Percentiles rank a stretch among this genome's conserved stretches.
These are phyloP conservation scores for Catostomus latipinnis DNA, from an alignment of 2,797 vertebrate genomes.

Conservation along the genomic window DNA sequence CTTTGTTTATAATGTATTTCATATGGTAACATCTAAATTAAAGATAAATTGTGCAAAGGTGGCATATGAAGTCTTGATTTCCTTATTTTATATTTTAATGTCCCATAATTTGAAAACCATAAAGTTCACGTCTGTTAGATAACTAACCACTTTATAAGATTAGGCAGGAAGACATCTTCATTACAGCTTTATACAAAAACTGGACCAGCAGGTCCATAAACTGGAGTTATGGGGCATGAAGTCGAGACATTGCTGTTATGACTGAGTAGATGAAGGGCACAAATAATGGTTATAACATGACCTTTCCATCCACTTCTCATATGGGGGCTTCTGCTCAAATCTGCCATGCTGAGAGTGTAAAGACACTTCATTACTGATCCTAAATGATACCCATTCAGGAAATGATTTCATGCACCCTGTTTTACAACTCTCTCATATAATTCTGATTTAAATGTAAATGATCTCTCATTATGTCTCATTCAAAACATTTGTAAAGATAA, in stretches of 20 bases:
- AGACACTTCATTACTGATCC: slow-evolving; percentile 14
- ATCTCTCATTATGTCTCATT: slow-evolving; percentile 10
- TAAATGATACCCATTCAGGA: slow-evolving; percentile 11
- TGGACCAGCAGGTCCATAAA: slow-evolving; percentile 40
- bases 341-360: slow-evolving; percentile 15
- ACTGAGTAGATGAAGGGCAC: slow-evolving; percentile 37
- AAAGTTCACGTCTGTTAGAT: slow-evolving; percentile 34
- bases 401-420: not conserved
- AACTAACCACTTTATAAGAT: slow-evolving; percentile 39
- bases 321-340: slow-evolving; percentile 9
- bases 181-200: slow-evolving; percentile 20
- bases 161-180: slow-evolving; percentile 11
- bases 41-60: slow-evolving; percentile 22
- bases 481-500: not conserved
- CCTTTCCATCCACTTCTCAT: slow-evolving; percentile 22
- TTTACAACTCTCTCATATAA: not conserved
- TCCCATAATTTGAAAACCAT: slow-evolving; percentile 34
- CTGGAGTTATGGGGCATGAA: slow-evolving; percentile 48
- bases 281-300: slow-evolving; percentile 40
- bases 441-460: not conserved
- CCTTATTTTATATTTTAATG: slow-evolving; percentile 29
- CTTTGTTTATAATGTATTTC: not conserved
- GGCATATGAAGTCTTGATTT: slow-evolving; percentile 26
- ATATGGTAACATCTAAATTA: slow-evolving; percentile 1
- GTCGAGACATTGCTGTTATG: slow-evolving; percentile 44